phyloP scores from a whole-genome alignment of 2,113 vertebrate genomes.

The Hippocampus guttulatus region DNA sequence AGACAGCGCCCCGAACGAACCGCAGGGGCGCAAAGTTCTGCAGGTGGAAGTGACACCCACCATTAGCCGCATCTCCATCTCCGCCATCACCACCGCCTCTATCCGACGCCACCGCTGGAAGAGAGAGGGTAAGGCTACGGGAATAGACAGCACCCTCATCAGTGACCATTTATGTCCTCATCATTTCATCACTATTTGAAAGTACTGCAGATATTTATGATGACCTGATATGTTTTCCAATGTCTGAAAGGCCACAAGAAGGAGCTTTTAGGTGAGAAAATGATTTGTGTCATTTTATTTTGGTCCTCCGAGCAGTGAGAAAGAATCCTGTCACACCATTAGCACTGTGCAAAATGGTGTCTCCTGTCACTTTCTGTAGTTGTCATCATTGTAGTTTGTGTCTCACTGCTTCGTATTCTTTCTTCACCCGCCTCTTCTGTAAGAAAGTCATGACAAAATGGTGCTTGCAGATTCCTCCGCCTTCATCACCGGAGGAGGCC shows the following conservation, averaged over 20 bases:
- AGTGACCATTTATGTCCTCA: neutral
- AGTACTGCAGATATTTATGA: neutral
- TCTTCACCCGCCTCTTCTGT: conserved; percentile 33
- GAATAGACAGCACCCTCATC: neutral
- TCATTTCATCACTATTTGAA: neutral
- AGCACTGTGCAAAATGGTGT: conserved; percentile 44
- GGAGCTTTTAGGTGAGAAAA: conserved; percentile 50
- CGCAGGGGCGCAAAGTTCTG: conserved; percentile 87
- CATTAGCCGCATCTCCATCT: conserved; percentile 89
- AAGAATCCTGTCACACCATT: conserved; percentile 42
- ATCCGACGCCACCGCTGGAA: conserved; percentile 97
- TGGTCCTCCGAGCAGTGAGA: conserved; percentile 35
- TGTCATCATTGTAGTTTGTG: conserved; percentile 40
- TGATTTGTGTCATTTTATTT: conserved; percentile 14
- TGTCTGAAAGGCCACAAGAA: conserved; percentile 34
- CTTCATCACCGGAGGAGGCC: neutral
- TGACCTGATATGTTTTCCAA: conserved; percentile 5
- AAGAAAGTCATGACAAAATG: conserved; percentile 40
- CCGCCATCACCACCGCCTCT: conserved; percentile 94
- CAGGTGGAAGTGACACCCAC: conserved; percentile 96
- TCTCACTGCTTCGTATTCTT: conserved; percentile 44
- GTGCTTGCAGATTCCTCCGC: conserved; percentile 26
- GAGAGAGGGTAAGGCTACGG: conserved; percentile 82
- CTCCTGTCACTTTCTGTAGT: conserved; percentile 27
- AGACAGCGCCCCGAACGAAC: conserved; percentile 82